phyloP scores from a whole-genome alignment of 37 sponge, comb jelly and placozoan genomes.

The Cliona cf. orientalis region DNA sequence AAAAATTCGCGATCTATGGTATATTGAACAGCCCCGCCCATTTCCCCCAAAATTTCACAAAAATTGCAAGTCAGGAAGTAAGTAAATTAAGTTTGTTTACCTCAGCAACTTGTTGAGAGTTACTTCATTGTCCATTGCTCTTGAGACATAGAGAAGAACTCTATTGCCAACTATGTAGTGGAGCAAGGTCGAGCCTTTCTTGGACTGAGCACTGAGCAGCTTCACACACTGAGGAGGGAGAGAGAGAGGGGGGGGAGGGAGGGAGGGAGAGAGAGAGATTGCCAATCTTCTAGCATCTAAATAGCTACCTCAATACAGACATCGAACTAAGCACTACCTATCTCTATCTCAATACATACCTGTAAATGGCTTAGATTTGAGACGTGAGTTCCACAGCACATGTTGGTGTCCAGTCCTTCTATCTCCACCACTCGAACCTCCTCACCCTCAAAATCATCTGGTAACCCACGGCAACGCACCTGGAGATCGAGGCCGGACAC shows the following conservation, averaged over 20 bases:
- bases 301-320: not conserved
- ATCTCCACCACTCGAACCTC: constrained; percentile 94
- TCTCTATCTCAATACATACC: no score
- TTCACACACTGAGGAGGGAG: constrained; percentile 76
- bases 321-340: no score
- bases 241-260: not conserved
- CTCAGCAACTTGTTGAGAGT: constrained; percentile 83
- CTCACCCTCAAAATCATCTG: constrained; percentile 89
- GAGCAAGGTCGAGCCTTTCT: constrained; percentile 77
- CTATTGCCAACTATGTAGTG: constrained; percentile 89
- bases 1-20: no score
- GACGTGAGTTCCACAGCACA: constrained; percentile 99
- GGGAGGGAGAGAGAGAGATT: not conserved
- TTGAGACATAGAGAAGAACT: constrained; percentile 55
- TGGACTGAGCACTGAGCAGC: constrained; percentile 85
- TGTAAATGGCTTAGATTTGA: constrained; percentile 82
- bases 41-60: no score
- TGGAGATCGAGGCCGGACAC: not conserved
- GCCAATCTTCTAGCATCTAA: not conserved
- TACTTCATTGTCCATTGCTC: constrained; percentile 59
- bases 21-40: no score
- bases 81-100: constrained; percentile 47
- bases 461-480: constrained; percentile 89
- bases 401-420: constrained; percentile 92
- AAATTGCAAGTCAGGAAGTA: no score